These are phyloP conservation scores for Torymus texanus DNA, from an alignment of 2,888 invertebrate genomes.

Conservation along the genomic window DNA sequence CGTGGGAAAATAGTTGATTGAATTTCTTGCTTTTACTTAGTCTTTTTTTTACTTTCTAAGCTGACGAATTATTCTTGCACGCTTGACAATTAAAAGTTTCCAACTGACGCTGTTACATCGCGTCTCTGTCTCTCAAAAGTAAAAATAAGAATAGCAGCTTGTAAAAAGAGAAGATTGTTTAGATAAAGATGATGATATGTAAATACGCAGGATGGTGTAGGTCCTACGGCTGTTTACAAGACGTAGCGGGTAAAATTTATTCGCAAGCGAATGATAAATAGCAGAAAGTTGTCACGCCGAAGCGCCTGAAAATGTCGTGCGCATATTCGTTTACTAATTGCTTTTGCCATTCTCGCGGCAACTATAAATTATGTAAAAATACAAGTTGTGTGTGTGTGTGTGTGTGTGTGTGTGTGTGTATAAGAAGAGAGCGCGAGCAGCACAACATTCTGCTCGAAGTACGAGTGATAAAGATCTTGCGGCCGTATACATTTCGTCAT, in stretches of 20 bases:
- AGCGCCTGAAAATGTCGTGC: slow-evolving; percentile 13
- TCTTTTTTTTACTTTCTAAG: too few species aligned
- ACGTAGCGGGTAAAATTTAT: not conserved
- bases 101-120: too few species aligned
- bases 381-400: too few species aligned
- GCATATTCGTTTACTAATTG: slow-evolving; percentile 42
- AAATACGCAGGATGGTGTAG: too few species aligned
- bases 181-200: too few species aligned
- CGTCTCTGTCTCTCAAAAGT: too few species aligned
- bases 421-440: not conserved
- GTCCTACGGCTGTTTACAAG: too few species aligned
- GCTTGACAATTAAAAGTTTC: too few species aligned
- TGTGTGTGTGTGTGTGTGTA: too few species aligned
- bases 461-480: slow-evolving; percentile 47
- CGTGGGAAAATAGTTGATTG: slow-evolving; percentile 20
- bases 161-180: too few species aligned
- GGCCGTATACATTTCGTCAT: slow-evolving; percentile 18
- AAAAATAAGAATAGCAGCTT: too few species aligned
- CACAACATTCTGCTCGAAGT: slow-evolving; percentile 35
- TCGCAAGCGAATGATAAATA: not conserved
- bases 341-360: slow-evolving; percentile 21
- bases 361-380: slow-evolving; percentile 43
- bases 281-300: not conserved
- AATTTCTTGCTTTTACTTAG: not conserved
- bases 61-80: too few species aligned